phyloP scores from a whole-genome alignment of 2,888 invertebrate species.

The Terebella lapidaria region DNA sequence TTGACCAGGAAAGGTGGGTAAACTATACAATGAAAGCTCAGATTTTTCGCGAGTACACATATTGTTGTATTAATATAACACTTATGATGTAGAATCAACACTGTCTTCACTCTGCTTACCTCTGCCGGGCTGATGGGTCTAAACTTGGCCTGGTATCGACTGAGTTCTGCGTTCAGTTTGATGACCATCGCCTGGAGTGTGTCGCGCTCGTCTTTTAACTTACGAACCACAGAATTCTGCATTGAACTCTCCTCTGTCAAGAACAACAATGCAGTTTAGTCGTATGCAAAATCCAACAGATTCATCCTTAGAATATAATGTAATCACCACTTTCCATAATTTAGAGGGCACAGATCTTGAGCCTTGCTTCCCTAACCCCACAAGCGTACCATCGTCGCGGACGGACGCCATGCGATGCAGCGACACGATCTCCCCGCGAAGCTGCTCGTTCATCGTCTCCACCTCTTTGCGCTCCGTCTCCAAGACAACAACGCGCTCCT shows the following conservation, averaged over 20 bases:
- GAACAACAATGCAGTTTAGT: too few species aligned
- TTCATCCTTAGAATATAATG: too few species aligned
- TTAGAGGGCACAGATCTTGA: too few species aligned
- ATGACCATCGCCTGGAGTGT: slow-evolving; percentile 39
- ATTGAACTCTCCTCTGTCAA: neutral
- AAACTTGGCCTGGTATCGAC: slow-evolving; percentile 45
- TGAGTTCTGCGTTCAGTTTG: slow-evolving; percentile 47
- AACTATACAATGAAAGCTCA: too few species aligned
- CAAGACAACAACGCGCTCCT: slow-evolving; percentile 10
- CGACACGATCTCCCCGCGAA: slow-evolving; percentile 15
- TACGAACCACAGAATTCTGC: neutral
- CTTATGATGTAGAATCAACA: too few species aligned
- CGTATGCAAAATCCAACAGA: too few species aligned
- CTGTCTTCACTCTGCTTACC: slow-evolving; percentile 5
- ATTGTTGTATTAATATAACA: too few species aligned
- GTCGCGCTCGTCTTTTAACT: slow-evolving; percentile 40
- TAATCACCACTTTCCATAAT: too few species aligned
- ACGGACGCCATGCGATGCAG: slow-evolving; percentile 11
- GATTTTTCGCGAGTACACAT: too few species aligned
- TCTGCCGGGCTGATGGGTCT: slow-evolving; percentile 29
- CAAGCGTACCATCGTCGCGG: slow-evolving; percentile 12
- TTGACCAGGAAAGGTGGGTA: too few species aligned
- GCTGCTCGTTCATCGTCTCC: slow-evolving; percentile 16
- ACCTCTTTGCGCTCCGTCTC: slow-evolving; percentile 18
- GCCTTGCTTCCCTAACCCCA: too few species aligned